Evolutionary conservation across 2,113 vertebrate genomes (phyloP).

Genomic region (Stigmatopora argus): DNA sequence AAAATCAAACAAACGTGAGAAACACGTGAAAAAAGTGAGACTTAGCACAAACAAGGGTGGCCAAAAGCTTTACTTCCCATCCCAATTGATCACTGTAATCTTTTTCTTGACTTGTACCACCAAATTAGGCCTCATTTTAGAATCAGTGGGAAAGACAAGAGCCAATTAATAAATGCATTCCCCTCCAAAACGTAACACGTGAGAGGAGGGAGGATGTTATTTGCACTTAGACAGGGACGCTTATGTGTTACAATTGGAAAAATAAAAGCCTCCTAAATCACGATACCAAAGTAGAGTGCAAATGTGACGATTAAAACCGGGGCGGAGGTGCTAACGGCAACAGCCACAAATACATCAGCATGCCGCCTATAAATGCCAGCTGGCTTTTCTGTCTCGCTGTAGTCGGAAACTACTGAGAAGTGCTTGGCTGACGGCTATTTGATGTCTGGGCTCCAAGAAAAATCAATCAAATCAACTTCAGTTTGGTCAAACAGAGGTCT

Average conservation of each 20-base stretch:
- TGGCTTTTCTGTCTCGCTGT: conserved; percentile 48
- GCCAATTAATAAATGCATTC: conserved; percentile 59
- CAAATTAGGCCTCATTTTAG: conserved; percentile 46
- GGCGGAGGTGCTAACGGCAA: conserved; percentile 41
- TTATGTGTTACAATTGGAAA: conserved; percentile 56
- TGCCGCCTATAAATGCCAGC: conserved; percentile 52
- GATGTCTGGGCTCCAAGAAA: conserved; percentile 30
- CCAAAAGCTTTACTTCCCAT: conserved; percentile 39
- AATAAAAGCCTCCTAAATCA: conserved; percentile 72
- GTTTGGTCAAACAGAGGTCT: background rate
- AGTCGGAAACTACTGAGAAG: conserved; percentile 56
- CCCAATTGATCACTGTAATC: conserved; percentile 37
- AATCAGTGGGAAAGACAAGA: conserved; percentile 60
- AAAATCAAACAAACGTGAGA: conserved; percentile 20
- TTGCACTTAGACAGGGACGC: conserved; percentile 35
- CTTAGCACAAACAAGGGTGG: conserved; percentile 53
- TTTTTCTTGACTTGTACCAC: conserved; percentile 14
- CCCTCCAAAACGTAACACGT: conserved; percentile 27
- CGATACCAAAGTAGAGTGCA: conserved; percentile 59
- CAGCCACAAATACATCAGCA: conserved; percentile 60
- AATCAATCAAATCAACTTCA: conserved; percentile 14
- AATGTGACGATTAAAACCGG: conserved; percentile 61
- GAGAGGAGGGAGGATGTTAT: conserved; percentile 22
- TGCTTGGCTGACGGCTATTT: conserved; percentile 32
- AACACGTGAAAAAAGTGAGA: conserved; percentile 13